Evolutionary conservation across 2,797 vertebrate genomes (phyloP), one percentile per base, ranked within the genome.

Genomic region (Pangasius larnaudii): DNA sequence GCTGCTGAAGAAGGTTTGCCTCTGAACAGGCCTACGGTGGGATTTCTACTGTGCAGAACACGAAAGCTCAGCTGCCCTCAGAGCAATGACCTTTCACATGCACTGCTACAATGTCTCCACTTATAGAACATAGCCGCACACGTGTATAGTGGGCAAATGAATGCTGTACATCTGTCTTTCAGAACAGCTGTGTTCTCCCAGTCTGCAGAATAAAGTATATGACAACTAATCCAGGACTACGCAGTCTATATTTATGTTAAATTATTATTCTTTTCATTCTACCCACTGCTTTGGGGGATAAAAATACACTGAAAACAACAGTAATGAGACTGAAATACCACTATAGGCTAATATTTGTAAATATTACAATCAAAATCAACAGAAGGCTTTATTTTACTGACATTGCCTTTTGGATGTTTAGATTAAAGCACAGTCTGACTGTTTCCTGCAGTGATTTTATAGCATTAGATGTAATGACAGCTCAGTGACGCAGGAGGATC

Each of bases 1-100:
- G 39, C 84, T 85, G 46, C 75, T 85, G n/a, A 85, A 85, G 42
- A 72, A 36, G 56, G 27, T 61, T 82, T 78, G 63, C 81, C 81
- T 87, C 69, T 4, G 51, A 85, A 69, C 27, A 71, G 77, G 80
- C 89, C 84, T 42, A 42, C 27, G 67, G 86, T 69, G 36, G 51
- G 86, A 75, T 86, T 90, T 88, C 63, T 72, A 89, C 77, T 85
- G 61, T 24, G 5, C 82, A 80, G 74, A 89, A 59, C 88, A 89
- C 30, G 53, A 82, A 49, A 8, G 63, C 88, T 63, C 51, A 74
- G 79, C 71, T 69, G 79, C 58, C 72, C 71, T 83, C 71, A 69
- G 42, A 86, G 65, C 85, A 89, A 61, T 86, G 88, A 84, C 80
- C 74, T 58, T 88, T 89, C 75, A 88, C 84, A 84, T 85, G 53